Evolutionary conservation across 2,113 vertebrate species (phyloP).

Genomic region (Pampusana beccarii): DNA sequence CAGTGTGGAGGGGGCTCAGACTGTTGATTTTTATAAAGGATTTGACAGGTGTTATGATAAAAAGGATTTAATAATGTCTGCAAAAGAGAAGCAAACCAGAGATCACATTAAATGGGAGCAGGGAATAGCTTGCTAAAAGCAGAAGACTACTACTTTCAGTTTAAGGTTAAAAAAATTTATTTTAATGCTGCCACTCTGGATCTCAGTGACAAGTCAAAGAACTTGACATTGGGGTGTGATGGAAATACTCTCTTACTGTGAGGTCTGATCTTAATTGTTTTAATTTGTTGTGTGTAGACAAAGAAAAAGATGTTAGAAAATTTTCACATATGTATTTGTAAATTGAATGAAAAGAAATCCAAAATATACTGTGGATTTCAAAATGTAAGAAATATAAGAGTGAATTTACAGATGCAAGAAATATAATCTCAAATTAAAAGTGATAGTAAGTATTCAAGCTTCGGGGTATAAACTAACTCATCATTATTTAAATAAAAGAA

Average conservation of each 20-base stretch:
- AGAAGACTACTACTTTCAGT: neutral
- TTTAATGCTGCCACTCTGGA: neutral
- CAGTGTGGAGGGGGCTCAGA: neutral
- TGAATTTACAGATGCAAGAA: neutral
- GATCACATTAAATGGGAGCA: neutral
- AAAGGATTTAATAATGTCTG: neutral
- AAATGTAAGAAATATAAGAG: neutral
- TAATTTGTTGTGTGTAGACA: neutral
- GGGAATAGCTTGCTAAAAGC: neutral
- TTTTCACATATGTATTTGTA: neutral
- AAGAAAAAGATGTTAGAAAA: neutral
- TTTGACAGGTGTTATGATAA: neutral
- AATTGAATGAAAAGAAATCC: neutral
- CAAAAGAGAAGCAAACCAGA: neutral
- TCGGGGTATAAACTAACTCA: neutral
- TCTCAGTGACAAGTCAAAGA: neutral
- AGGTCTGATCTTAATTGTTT: neutral
- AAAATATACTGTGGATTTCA: neutral
- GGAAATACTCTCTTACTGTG: neutral
- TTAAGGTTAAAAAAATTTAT: neutral
- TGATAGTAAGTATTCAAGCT: neutral
- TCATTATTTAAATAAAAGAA: neutral
- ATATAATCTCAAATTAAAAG: neutral
- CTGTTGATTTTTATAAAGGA: neutral
- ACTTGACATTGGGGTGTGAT: neutral